Evolutionary conservation across 2,797 vertebrate species (phyloP), one percentile per base, ranked within the genome.

Genomic region (Sebastes variabilis): DNA sequence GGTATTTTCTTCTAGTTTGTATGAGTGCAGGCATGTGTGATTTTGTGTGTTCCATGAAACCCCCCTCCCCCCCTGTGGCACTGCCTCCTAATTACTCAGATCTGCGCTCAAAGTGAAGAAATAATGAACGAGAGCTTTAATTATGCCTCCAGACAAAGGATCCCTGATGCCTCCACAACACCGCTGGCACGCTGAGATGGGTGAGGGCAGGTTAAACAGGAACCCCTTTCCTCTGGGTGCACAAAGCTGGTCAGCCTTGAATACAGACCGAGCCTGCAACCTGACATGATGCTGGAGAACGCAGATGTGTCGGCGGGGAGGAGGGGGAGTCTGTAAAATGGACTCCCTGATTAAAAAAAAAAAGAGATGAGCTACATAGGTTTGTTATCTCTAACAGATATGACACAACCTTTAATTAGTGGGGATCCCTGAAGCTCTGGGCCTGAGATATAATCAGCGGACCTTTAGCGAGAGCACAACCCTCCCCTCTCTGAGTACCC

Each of bases 351-450:
- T 83, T 81, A 20, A 3, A 66, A 75, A 59, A 59, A 75, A 16
- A 36, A 66, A 52, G 70, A 78, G 64, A 83, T 52, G 86, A 86
- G 80, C 85, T 87, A 77, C 88, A 85, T 89, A 88, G 83, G 83
- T 92, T 92, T 92, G 89, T 91, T 93, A 92, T 93, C 88, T 89
- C 79, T 91, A 92, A 92, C 90, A 90, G 91, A 93, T 93, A 93
- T 92, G 94, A 94, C 93, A 93, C 89, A 94, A 94, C 93, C 94
- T 95, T 94, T 95, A 94, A 95, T 95, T 94, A 95, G 91, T 4
- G 72, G 82, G 85, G 80, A 92, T 92, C 92, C 91, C 88, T 84
- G 91, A 92, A 89, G 90, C 90, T 89, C 87, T 52, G 88, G 84
- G 90, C 83, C 87, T 24, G 77, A 87, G 88, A 87, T 92, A 88